These are phyloP conservation scores for Epirrhoe tristata DNA, from an alignment of 2,888 invertebrate genomes.

Conservation along the genomic window DNA sequence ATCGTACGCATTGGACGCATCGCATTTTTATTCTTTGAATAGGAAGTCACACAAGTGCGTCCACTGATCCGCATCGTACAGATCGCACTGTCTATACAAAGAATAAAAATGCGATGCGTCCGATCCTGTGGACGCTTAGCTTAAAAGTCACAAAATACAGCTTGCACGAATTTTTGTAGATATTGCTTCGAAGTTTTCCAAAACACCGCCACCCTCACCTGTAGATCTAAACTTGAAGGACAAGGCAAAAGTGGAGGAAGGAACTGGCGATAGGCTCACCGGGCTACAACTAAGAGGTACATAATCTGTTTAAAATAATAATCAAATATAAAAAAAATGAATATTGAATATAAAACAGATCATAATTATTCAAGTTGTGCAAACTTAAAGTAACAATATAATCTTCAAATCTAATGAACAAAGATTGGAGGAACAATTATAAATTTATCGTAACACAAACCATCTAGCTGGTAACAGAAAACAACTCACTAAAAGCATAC, in stretches of 20 bases:
- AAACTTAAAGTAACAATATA: not conserved
- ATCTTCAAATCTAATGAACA: too few relatives aligned
- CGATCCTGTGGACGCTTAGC: too few relatives aligned
- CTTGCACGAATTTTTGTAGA: conserved; percentile 67
- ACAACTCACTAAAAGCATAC: not conserved
- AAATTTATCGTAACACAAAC: not conserved
- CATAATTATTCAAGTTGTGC: too few relatives aligned
- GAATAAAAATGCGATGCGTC: too few relatives aligned
- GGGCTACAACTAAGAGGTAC: conserved; percentile 81
- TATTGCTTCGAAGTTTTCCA: conserved; percentile 87
- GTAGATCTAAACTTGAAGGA: conserved; percentile 86
- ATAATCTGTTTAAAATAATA: not conserved
- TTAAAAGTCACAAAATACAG: conserved; percentile 19
- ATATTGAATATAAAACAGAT: too few relatives aligned
- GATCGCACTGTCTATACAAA: too few relatives aligned
- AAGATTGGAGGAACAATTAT: too few relatives aligned
- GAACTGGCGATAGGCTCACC: conserved; percentile 67
- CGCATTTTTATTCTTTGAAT: too few relatives aligned
- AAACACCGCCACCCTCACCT: conserved; percentile 90
- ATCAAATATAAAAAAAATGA: not conserved
- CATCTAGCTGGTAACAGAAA: not conserved
- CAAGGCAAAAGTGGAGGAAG: conserved; percentile 75
- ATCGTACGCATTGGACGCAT: too few relatives aligned
- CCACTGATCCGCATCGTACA: too few relatives aligned
- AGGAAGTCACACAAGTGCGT: too few relatives aligned